Conservation (phyloP, 2,797 vertebrate species). For the Cichlasoma orientale region DNA sequence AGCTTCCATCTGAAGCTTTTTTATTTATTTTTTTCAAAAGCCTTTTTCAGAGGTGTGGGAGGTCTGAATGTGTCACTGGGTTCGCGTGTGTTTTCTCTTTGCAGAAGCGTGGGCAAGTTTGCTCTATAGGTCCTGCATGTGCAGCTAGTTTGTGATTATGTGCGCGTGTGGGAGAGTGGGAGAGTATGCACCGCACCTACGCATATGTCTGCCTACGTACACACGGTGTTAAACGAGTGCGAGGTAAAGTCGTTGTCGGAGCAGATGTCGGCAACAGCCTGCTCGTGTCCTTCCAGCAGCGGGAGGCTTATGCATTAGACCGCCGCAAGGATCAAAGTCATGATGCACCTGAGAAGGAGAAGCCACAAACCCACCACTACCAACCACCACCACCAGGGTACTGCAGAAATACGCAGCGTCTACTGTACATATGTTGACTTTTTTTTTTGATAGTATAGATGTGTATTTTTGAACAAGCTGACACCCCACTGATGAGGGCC, state of each 20-base stretch:
- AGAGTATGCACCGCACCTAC: slow-evolving; percentile 11
- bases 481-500: neutral
- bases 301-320: slow-evolving; percentile 49
- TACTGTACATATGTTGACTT: slow-evolving; percentile 18
- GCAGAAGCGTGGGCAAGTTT: slow-evolving; percentile 53
- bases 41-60: slow-evolving; percentile 52
- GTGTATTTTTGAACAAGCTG: slow-evolving; percentile 10
- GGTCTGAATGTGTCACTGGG: slow-evolving; percentile 58
- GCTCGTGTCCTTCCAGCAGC: slow-evolving; percentile 49
- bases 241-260: slow-evolving; percentile 19
- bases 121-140: slow-evolving; percentile 24
- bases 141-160: slow-evolving; percentile 11
- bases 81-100: slow-evolving; percentile 47
- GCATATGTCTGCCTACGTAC: slow-evolving; percentile 31
- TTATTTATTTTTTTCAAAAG: neutral
- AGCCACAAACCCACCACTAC: neutral
- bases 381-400: slow-evolving; percentile 14
- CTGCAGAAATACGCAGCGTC: slow-evolving; percentile 23
- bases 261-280: slow-evolving; percentile 61
- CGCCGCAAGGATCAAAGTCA: slow-evolving; percentile 66
- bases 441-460: slow-evolving; percentile 4
- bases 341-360: slow-evolving; percentile 59
- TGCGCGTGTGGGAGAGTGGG: slow-evolving; percentile 30
- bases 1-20: slow-evolving; percentile 33
- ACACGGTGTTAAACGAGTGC: slow-evolving; percentile 6